Evolutionary conservation across 2,888 invertebrate genomes (phyloP), one percentile per base, ranked within the genome.

Genomic region (Tenthredo mesomela): DNA sequence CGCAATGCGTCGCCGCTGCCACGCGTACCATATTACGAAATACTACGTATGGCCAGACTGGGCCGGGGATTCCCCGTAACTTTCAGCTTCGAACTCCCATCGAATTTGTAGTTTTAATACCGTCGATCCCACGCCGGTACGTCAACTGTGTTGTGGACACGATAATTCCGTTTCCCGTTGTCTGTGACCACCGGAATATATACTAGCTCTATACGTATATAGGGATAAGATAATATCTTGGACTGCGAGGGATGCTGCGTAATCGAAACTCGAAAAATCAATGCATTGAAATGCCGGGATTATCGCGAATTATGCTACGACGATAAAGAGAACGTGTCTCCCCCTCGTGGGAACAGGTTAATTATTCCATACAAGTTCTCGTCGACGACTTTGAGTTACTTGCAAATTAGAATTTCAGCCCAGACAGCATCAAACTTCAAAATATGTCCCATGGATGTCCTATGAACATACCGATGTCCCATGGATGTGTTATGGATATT

Each of bases 21-120:
- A 89, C 89, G 89, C 89, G 89, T 85, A 89, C 84, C 86, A 86
- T 87, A 90, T 89, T 89, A 88, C 89, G 84, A 87, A 90, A 90
- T 54, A 54, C 87, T 54, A 54, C 87, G 87, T 86, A 87, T 15
- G 54, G 25, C 80, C 12, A 37, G 43, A 50, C 82, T 29, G 0
- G n/a, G 21, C 21, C 67, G 67, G 67, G 58, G 43, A 80, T 40
- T 61, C 54, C 77, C 50, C 12, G 18, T 29, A 3, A 3, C 54
- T 50, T 73, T 21, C 21, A 43, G 40, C 40, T 29, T 70, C 29
- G 3, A 54, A 21, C 50, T 47, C 37, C 37, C 77, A 54, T 77
- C n/a, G 29, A 77, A 77, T 77, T 54, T 33, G 29, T n/a, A 10
- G 2, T 77, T 61, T 40, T n/a, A n/a, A 25, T n/a, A 37, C 80